Evolutionary conservation across 2,113 vertebrate genomes (phyloP).

Genomic region (Tyrannus savana): DNA sequence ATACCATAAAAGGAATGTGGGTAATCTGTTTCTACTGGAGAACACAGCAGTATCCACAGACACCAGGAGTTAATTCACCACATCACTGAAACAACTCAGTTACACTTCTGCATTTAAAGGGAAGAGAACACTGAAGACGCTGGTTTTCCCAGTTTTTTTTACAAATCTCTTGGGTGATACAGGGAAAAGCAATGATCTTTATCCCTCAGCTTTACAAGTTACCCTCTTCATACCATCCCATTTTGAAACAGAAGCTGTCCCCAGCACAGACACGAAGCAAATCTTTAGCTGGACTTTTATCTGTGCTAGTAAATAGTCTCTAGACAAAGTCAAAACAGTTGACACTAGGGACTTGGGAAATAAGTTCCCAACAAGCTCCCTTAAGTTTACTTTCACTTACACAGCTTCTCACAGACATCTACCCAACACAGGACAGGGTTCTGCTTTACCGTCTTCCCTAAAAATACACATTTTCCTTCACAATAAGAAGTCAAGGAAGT

Average conservation of each 20-base stretch:
- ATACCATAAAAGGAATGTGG: neutral
- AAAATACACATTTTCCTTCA: neutral
- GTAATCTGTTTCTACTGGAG: neutral
- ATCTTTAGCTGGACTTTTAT: neutral
- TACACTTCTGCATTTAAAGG: neutral
- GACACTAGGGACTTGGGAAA: neutral
- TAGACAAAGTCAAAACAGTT: neutral
- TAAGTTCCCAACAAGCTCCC: neutral
- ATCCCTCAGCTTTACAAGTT: neutral
- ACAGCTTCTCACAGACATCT: neutral
- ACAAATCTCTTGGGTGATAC: neutral
- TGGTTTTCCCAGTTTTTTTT: neutral
- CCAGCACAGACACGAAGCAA: neutral
- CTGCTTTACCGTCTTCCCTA: neutral
- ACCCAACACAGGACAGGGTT: neutral
- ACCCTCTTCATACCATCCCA: neutral
- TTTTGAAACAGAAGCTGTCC: neutral
- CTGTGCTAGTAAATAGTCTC: neutral
- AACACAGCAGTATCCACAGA: neutral
- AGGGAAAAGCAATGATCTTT: neutral
- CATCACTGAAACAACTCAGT: neutral
- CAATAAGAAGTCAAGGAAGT: constrained; percentile 36
- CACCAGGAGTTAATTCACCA: neutral
- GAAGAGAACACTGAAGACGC: neutral
- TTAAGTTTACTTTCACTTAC: neutral